Evolutionary conservation across 2,888 invertebrate genomes (phyloP), one percentile per base, ranked within the genome.

Genomic region (Eudemis profundana): DNA sequence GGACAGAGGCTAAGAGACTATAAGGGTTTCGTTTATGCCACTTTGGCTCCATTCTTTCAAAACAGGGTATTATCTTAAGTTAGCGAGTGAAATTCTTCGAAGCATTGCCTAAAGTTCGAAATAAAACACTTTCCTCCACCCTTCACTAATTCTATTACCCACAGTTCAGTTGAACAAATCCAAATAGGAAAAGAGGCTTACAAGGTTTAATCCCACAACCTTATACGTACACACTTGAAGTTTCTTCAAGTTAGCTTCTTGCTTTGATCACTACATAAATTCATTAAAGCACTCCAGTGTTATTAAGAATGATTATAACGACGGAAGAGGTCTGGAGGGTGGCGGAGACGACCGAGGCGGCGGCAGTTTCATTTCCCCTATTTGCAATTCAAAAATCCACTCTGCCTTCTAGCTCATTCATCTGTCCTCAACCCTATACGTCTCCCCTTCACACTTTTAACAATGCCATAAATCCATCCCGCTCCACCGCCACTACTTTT

Each of bases 321-420:
- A 81, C 84, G 86, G 85, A 85, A 86, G 82, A 81, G 81, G 79
- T 79, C 72, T 69, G 72, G 78, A 79, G 81, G 82, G 84, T 77
- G 79, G 83, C 76, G 73, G 75, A 72, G 74, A 73, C 78, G 76
- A 81, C 82, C 77, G 81, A 82, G 81, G 80, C 82, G 76, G 81
- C 79, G 81, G 87, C 81, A 82, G 83, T 83, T 87, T 86, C 88
- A 89, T 88, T 90, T 87, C 82, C 84, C 84, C 84, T 76, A 91
- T 91, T 92, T 90, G 90, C 90, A 92, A 92, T 90, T 89, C 90
- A 88, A 91, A 91, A 90, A 88, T 86, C 82, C 79, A 83, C 84
- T 85, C 78, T 79, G 83, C 81, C 80, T 76, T 77, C 71, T 77
- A 79, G 74, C 80, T 81, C 79, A 77, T 79, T 78, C 77, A 74